phyloP scores from a whole-genome alignment of 2,888 invertebrate genomes.

The Morpho deidamia region DNA sequence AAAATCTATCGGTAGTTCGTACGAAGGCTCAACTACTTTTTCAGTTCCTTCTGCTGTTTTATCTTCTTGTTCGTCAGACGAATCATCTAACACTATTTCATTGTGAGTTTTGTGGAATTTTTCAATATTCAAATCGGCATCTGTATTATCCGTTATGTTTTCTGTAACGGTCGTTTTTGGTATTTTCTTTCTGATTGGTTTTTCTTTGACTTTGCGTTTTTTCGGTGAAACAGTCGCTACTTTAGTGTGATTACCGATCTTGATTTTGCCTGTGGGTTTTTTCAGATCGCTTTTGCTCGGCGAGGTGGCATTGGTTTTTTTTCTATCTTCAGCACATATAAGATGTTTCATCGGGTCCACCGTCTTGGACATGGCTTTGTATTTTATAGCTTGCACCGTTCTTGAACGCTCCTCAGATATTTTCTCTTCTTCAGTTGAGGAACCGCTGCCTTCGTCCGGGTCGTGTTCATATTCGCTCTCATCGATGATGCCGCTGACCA shows the following conservation, averaged over 20 bases:
- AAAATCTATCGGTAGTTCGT: not conserved
- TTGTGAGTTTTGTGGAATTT: not conserved
- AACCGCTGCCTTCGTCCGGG: not conserved
- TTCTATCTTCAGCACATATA: slow-evolving; percentile 28
- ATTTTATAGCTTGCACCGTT: slow-evolving; percentile 37
- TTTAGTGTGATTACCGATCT: slow-evolving; percentile 20
- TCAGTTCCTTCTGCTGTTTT: not conserved
- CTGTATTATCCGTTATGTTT: not conserved
- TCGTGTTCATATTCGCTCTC: slow-evolving; percentile 5
- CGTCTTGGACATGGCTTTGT: slow-evolving; percentile 42
- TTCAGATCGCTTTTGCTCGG: slow-evolving; percentile 17
- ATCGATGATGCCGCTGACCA: slow-evolving; percentile 37
- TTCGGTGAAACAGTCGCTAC: slow-evolving; percentile 10
- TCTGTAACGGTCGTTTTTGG: not conserved
- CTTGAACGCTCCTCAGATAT: slow-evolving; percentile 15
- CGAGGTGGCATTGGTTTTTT: not conserved
- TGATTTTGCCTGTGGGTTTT: slow-evolving; percentile 19
- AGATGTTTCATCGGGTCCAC: slow-evolving; percentile 47
- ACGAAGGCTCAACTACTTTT: not conserved
- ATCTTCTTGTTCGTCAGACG: not conserved
- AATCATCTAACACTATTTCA: no score
- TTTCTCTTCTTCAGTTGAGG: slow-evolving; percentile 2
- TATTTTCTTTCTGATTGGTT: no score
- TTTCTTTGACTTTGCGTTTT: not conserved
- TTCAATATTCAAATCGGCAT: not conserved